Evolutionary conservation across 2,888 invertebrate species (phyloP).

Genomic region (Leptopilina drosophilae): DNA sequence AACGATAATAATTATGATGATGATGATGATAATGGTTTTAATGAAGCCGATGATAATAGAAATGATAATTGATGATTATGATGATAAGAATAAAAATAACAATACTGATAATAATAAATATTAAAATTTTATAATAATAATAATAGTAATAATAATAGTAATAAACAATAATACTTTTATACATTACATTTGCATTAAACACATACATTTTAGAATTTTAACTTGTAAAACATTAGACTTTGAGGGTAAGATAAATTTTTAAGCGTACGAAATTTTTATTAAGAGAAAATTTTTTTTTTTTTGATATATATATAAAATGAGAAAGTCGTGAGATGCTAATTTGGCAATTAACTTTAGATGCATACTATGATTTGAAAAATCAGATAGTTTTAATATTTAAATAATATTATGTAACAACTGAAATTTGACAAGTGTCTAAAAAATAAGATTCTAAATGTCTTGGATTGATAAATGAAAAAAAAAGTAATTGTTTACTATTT

Average conservation of each 20-base stretch:
- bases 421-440: neutral
- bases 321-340: no score
- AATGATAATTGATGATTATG: neutral
- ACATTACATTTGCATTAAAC: slow-evolving; percentile 24
- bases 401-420: neutral
- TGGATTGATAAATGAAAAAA: slow-evolving; percentile 6
- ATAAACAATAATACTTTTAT: slow-evolving; percentile 26
- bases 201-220: neutral
- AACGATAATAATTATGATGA: neutral
- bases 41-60: neutral
- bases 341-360: neutral
- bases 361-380: neutral
- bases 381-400: neutral
- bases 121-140: neutral
- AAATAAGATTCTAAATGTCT: slow-evolving; percentile 30
- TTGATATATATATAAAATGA: no score
- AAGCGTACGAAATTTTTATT: neutral
- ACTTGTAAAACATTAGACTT: no score
- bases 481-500: slow-evolving; percentile 44
- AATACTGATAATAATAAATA: slow-evolving; percentile 1
- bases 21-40: neutral
- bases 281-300: neutral
- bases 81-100: neutral
- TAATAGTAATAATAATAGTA: neutral
- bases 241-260: neutral